Percentiles rank a stretch among this genome's conserved stretches.
Conservation (phyloP, 2,888 invertebrate genomes). For the Cerceris ruficornis region DNA sequence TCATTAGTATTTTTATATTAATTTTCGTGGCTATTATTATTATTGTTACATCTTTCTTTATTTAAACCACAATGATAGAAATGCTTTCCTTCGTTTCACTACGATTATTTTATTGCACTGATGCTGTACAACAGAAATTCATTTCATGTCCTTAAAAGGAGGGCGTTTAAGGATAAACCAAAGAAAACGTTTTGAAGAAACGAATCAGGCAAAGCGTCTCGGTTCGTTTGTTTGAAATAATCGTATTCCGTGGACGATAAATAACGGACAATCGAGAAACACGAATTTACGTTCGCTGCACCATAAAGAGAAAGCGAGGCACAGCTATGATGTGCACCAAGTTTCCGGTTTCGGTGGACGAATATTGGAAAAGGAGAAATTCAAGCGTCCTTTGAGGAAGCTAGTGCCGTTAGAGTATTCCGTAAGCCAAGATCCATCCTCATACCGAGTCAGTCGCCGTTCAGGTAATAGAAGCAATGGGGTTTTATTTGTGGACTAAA, state of each 20-base stretch:
- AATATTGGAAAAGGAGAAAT: constrained; percentile 67
- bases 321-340: constrained; percentile 38
- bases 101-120: constrained; percentile 27
- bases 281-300: constrained; percentile 63
- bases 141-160: constrained; percentile 43
- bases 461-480: constrained; percentile 40
- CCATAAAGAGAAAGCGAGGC: constrained; percentile 66
- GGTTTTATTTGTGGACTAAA: constrained; percentile 46
- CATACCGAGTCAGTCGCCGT: constrained; percentile 55
- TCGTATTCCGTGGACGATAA: constrained; percentile 66
- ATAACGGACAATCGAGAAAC: constrained; percentile 65
- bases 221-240: constrained; percentile 65
- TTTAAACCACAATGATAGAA: too few relatives aligned
- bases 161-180: constrained; percentile 49
- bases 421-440: constrained; percentile 40
- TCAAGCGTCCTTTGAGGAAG: constrained; percentile 68
- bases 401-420: constrained; percentile 54
- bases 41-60: not conserved
- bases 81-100: not conserved
- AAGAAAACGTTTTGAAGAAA: not conserved
- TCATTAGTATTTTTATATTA: too few relatives aligned
- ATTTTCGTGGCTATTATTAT: not conserved
- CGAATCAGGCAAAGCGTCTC: constrained; percentile 40
- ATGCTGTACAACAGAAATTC: constrained; percentile 36
- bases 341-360: constrained; percentile 69